phyloP scores from a whole-genome alignment of 2,888 invertebrate genomes.

The Prosapia bicincta region DNA sequence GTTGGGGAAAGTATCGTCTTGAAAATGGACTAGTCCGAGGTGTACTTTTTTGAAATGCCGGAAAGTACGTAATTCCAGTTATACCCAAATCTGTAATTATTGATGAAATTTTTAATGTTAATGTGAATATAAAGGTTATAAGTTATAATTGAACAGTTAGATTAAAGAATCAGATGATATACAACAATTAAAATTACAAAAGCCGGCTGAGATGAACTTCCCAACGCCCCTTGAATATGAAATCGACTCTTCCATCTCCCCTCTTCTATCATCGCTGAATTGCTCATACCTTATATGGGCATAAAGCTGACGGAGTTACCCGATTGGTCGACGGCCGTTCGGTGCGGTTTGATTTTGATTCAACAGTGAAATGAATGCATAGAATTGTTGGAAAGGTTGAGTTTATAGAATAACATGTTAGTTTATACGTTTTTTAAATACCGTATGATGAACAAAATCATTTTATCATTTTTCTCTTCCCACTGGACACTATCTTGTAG shows the following conservation, averaged over 20 bases:
- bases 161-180: background rate
- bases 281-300: slow-evolving; percentile 79
- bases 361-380: background rate
- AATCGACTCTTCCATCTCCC: slow-evolving; percentile 50
- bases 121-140: background rate
- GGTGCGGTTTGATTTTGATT: slow-evolving; percentile 2
- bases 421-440: no score
- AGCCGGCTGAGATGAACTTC: background rate
- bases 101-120: background rate
- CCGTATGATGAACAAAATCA: no score
- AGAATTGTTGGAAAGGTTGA: background rate
- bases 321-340: slow-evolving; percentile 60
- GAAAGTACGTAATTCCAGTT: background rate
- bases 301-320: slow-evolving; percentile 62
- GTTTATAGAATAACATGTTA: background rate
- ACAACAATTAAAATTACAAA: slow-evolving; percentile 7
- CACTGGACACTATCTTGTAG: no score
- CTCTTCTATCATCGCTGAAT: slow-evolving; percentile 54
- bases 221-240: slow-evolving; percentile 37
- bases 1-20: slow-evolving; percentile 29
- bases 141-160: background rate
- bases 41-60: slow-evolving; percentile 6
- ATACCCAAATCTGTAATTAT: background rate
- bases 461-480: no score
- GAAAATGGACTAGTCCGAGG: slow-evolving; percentile 27